Evolutionary conservation across 2,113 vertebrate species (phyloP).

Genomic region (Tichodroma muraria): DNA sequence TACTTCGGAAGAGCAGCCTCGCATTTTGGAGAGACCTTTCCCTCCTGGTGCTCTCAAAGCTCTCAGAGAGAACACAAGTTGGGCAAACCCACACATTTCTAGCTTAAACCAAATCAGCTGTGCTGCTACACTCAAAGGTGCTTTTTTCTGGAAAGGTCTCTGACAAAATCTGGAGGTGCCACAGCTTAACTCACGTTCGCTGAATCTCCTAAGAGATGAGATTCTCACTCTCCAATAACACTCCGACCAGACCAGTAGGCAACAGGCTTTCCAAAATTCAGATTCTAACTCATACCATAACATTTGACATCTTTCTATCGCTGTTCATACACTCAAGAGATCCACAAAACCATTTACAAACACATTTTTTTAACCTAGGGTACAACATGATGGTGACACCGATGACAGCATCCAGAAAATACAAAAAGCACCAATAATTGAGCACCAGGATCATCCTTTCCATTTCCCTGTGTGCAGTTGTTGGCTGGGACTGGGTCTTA

Average conservation of each 20-base stretch:
- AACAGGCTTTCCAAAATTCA: neutral
- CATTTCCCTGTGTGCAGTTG: neutral
- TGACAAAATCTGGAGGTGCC: neutral
- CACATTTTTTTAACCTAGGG: neutral
- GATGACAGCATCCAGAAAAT: neutral
- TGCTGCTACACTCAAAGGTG: neutral
- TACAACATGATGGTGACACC: neutral
- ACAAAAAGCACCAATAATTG: neutral
- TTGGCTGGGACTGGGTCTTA: neutral
- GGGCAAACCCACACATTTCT: neutral
- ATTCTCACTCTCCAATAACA: neutral
- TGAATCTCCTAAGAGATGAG: neutral
- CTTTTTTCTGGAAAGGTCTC: neutral
- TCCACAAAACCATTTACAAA: neutral
- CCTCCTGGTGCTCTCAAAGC: neutral
- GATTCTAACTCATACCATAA: neutral
- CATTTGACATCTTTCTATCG: neutral
- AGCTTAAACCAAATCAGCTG: neutral
- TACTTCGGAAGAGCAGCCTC: neutral
- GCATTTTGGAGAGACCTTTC: neutral
- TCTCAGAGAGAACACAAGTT: neutral
- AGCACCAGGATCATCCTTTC: neutral
- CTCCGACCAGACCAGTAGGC: neutral
- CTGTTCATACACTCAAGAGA: neutral
- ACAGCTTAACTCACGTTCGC: neutral